Percentiles rank a stretch among this genome's conserved stretches.
Evolutionary conservation across 2,113 vertebrate species (phyloP).

Genomic region (Leiothrix lutea): DNA sequence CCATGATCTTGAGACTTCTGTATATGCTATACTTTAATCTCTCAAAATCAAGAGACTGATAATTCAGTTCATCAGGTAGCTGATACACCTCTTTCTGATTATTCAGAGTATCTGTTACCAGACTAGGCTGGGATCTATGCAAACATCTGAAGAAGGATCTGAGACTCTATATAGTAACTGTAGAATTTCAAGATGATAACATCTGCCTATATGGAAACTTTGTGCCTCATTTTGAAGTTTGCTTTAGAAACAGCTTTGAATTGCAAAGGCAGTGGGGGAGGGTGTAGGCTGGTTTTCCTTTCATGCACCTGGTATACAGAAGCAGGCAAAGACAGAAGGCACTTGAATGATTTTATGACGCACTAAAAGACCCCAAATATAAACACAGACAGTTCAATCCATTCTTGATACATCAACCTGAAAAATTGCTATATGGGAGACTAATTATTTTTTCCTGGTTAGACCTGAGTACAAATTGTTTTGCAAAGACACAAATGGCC

Average conservation of each 20-base stretch:
- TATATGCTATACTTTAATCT: constrained; percentile 5
- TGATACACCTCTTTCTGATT: constrained; percentile 51
- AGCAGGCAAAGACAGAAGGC: background rate
- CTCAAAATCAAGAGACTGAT: constrained; percentile 33
- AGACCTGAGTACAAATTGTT: background rate
- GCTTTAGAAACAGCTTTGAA: constrained; percentile 43
- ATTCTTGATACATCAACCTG: background rate
- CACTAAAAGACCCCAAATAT: background rate
- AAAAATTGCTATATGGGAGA: background rate
- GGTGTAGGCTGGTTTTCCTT: background rate
- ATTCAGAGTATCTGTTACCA: constrained; percentile 59
- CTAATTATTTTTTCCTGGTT: background rate
- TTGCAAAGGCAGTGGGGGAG: constrained; percentile 33
- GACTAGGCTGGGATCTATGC: constrained; percentile 29
- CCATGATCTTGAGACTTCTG: background rate
- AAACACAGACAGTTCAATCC: background rate
- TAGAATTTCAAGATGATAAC: constrained; percentile 64
- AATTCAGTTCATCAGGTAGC: constrained; percentile 25
- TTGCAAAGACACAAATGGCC: background rate
- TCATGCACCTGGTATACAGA: background rate
- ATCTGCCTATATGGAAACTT: constrained; percentile 64
- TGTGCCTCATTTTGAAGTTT: constrained; percentile 45
- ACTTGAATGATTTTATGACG: background rate
- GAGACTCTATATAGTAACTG: constrained; percentile 57
- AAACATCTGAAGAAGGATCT: constrained; percentile 56